Evolutionary conservation across 1,140 invertebrate species (phyloP), one percentile per base, ranked within the genome.

Genomic region (Diprion similis): DNA sequence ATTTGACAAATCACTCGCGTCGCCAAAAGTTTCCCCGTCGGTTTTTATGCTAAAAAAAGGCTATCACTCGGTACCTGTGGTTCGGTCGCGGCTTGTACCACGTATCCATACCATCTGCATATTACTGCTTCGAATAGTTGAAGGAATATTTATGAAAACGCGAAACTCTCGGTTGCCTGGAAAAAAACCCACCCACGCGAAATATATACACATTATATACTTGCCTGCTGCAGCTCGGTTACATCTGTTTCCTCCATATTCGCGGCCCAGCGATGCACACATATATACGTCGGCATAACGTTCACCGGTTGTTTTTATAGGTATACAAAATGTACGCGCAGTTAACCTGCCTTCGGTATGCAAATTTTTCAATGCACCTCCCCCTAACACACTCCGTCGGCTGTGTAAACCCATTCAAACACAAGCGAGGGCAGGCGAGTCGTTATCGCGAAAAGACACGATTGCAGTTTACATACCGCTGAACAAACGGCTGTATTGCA

Each of bases 71-170:
- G 24, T 37, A 37, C 24, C 24, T 37, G 24, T 37, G 24, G 24
- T 37, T 1, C 24, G 24, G 24, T 37, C 24, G 1, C 24, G 24
- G 24, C 24, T 37, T 37, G 24, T 37, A 4, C 24, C 24, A 17
- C 51, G 51, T 59, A 59, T 59, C 11, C 51, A 59, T 59, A 59
- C 8, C 11, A 17, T 59, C 6, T 6, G 51, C 4, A 15, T 59
- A 15, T 59, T 59, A 37, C 24, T 3, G 24, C n/a, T n/a, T 59
- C 9, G n/a, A 37, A 13, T 59, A 17, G 51, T 59, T 59, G n/a
- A 59, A 59, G 51, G 51, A 59, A 59, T 10, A 59, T 59, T 59
- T 59, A 59, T 59, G 51, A 59, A 59, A 59, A 59, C 51, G 51
- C 51, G 51, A 59, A 59, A 59, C 51, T 59, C 51, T 59, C 51